Evolutionary conservation across 2,888 invertebrate genomes (phyloP).

Genomic region (Coleophora flavipennella): DNA sequence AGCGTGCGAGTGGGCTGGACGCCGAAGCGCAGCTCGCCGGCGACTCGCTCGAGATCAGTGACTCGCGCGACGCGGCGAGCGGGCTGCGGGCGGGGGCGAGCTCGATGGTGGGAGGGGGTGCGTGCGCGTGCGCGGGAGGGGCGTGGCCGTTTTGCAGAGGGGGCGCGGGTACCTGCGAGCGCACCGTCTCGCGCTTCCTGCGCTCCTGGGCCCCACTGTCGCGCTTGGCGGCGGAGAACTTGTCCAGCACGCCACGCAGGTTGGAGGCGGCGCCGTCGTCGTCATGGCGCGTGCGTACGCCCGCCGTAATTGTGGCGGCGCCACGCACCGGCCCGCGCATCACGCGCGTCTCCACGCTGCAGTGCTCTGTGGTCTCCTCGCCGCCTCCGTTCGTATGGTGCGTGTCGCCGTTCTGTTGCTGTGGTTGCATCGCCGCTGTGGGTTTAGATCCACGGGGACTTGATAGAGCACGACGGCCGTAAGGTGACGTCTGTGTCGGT

Average conservation of each 20-base stretch:
- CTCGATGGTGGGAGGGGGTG: slow-evolving; percentile 45
- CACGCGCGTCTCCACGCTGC: slow-evolving; percentile 78
- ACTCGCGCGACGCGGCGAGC: slow-evolving; percentile 47
- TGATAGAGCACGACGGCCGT: no score
- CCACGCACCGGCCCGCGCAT: slow-evolving; percentile 83
- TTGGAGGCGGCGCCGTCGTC: slow-evolving; percentile 47
- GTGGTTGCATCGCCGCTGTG: slow-evolving; percentile 9
- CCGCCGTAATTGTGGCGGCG: slow-evolving; percentile 76
- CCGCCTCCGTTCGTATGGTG: slow-evolving; percentile 26
- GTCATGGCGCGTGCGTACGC: slow-evolving; percentile 69
- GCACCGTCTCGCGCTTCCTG: slow-evolving; percentile 23
- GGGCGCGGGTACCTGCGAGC: slow-evolving; percentile 27
- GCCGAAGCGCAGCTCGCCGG: slow-evolving; percentile 30
- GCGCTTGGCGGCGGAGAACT: slow-evolving; percentile 35
- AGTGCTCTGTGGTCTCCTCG: slow-evolving; percentile 70
- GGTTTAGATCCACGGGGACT: slow-evolving; percentile 25
- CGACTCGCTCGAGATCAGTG: slow-evolving; percentile 44
- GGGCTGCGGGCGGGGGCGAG: slow-evolving; percentile 26
- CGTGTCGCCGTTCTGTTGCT: slow-evolving; percentile 28
- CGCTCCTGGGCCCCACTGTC: slow-evolving; percentile 22
- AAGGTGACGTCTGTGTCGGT: no score
- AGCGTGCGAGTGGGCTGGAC: slow-evolving; percentile 64
- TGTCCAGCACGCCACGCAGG: slow-evolving; percentile 72
- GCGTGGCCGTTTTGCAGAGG: slow-evolving; percentile 77
- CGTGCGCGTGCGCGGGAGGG: slow-evolving; percentile 81